These are phyloP conservation scores for Biston stratarius DNA, from an alignment of 2,888 invertebrate genomes.

Conservation along the genomic window DNA sequence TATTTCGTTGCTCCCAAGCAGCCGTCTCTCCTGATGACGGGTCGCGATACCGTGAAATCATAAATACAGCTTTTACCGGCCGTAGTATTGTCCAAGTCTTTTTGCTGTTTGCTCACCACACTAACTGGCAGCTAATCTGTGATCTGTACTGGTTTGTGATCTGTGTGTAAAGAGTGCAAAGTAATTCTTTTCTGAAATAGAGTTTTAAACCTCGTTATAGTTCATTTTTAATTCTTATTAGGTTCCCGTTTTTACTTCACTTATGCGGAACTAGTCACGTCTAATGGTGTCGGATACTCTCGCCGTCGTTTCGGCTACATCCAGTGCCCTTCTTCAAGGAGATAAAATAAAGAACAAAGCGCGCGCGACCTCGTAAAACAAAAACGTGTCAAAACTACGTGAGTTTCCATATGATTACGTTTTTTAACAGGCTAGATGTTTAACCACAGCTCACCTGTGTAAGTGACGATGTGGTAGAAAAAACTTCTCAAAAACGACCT, in stretches of 20 bases:
- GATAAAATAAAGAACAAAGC: too few species aligned
- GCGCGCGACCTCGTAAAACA: not conserved
- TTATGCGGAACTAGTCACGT: too few species aligned
- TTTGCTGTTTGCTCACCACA: constrained; percentile 44
- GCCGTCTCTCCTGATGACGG: constrained; percentile 63
- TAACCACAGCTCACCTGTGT: too few species aligned
- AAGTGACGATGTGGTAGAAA: too few species aligned
- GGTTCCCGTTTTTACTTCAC: too few species aligned
- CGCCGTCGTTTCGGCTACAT: too few species aligned
- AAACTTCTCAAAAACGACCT: constrained; percentile 13
- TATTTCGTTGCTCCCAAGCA: constrained; percentile 33
- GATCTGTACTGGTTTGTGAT: constrained; percentile 4
- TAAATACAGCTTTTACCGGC: constrained; percentile 66
- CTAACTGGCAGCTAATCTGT: constrained; percentile 31
- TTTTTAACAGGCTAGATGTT: too few species aligned
- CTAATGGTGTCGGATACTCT: too few species aligned
- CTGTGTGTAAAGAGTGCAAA: not conserved
- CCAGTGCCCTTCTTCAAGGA: too few species aligned
- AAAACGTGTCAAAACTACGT: too few species aligned
- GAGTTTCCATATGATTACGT: too few species aligned
- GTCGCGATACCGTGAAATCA: constrained; percentile 74
- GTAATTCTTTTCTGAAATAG: not conserved
- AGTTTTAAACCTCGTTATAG: not conserved
- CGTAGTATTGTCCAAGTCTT: constrained; percentile 53
- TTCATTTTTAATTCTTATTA: too few species aligned